Base-by-base conservation (phyloP, 2,797 vertebrate species). In the Rhodeus uyekii region DNA sequence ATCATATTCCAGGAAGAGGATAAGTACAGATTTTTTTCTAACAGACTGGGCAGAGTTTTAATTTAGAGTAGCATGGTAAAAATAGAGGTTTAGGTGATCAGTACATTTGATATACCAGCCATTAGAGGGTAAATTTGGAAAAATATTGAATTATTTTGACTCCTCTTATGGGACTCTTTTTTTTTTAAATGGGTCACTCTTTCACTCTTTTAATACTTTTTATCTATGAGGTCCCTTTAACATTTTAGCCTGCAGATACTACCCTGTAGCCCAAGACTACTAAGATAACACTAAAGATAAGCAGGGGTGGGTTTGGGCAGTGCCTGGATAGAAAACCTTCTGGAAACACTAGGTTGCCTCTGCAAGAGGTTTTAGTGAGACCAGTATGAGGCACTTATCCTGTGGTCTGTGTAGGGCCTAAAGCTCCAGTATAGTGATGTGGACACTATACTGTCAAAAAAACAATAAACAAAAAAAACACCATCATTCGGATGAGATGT, bases 181-280 rank as follows among this genome's bases (percentile, higher is more conserved):
- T 61, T 24, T 44, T 29, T 78, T 22, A 65, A 58, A 38, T 22
- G 50, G n/a, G 65, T 53, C 0, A 4, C 12, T 13, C 19, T 50
- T 48, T 48, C 22, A 13, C 27, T 53, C 42, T 71, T 61, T 39
- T 3, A 14, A 34, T 65, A 64, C 39, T 74, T 67, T 64, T 61
- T 55, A 48, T 18, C 32, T 53, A 72, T 55, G 46, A 76, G 46
- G 75, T 36, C 13, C 32, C 27, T 68, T 38, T 61, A 80, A 50
- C 1, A 5, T 10, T 44, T 12, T 1, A 44, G 4, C 42, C 13
- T 14, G 42, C 42, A 44, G 42, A 13, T 44, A 44, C 13, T 14
- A 44, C 42, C 42, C 42, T 44, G 13, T 44, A 44, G 42, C 42
- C 42, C 42, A 44, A 44, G 42, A 44, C 42, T 13, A 12, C n/a